These are phyloP conservation scores for Deilephila elpenor DNA, from an alignment of 2,888 invertebrate genomes.

Conservation along the genomic window DNA sequence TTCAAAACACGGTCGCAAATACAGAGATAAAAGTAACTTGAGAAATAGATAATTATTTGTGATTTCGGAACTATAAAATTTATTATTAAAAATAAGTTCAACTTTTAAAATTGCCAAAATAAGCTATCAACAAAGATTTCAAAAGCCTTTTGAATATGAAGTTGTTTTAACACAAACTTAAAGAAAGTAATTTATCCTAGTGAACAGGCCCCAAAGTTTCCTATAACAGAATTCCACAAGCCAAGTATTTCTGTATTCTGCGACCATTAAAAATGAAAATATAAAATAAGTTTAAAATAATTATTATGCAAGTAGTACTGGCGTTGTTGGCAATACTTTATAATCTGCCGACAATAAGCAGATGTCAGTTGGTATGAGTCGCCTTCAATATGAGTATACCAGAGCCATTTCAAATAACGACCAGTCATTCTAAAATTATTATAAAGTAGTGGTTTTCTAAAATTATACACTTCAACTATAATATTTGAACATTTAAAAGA, in stretches of 20 bases:
- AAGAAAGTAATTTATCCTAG: too few relatives aligned
- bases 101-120: too few relatives aligned
- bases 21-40: not conserved
- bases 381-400: too few relatives aligned
- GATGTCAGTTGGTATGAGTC: not conserved
- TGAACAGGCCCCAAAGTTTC: too few relatives aligned
- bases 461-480: not conserved
- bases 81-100: too few relatives aligned
- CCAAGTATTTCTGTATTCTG: not conserved
- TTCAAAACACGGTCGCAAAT: not conserved
- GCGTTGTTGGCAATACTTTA: not conserved
- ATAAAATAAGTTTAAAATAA: not conserved
- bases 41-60: too few relatives aligned
- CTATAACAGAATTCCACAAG: not conserved
- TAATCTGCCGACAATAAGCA: not conserved
- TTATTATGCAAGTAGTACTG: constrained; percentile 15
- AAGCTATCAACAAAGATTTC: too few relatives aligned
- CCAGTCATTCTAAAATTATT: not conserved
- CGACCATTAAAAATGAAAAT: not conserved
- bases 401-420: too few relatives aligned
- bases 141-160: too few relatives aligned
- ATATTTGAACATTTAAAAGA: too few relatives aligned
- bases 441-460: not conserved
- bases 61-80: too few relatives aligned
- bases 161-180: too few relatives aligned